Conservation (phyloP, 30 jellyfish, hydroid and myxozoan species). For the Turritopsis rubra region DNA sequence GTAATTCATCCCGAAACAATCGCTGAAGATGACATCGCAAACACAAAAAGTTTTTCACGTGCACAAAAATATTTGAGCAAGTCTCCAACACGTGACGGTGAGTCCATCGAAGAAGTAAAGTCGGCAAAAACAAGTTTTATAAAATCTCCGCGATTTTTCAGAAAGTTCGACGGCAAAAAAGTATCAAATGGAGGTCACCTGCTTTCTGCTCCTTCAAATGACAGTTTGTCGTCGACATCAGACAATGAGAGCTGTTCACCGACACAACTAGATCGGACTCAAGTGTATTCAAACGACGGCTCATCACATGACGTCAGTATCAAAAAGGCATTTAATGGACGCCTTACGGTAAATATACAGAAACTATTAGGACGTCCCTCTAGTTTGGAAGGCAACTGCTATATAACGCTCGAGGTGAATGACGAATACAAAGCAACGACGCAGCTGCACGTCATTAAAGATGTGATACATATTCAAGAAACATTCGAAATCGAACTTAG, state of each 20-base stretch:
- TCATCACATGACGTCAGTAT: conserved; percentile 33
- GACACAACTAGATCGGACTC: neutral
- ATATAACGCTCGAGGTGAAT: conserved; percentile 58
- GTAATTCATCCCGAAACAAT: conserved; percentile 2
- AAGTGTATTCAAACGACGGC: conserved; percentile 16
- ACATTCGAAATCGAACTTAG: conserved; percentile 79
- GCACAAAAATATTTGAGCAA: conserved; percentile 20
- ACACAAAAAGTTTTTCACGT: conserved; percentile 14
- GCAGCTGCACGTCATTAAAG: conserved; percentile 29
- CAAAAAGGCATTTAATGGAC: conserved; percentile 67
- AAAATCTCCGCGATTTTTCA: conserved; percentile 3
- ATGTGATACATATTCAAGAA: conserved; percentile 46
- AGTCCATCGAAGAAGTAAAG: neutral
- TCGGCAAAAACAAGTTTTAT: neutral
- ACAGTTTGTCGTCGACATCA: conserved; percentile 25
- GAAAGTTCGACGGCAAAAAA: conserved; percentile 1
- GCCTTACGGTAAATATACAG: conserved; percentile 43
- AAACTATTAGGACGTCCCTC: conserved; percentile 20
- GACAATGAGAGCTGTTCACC: conserved; percentile 5
- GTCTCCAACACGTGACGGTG: neutral
- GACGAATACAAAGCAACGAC: conserved; percentile 85
- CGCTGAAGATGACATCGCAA: neutral
- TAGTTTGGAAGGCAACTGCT: conserved; percentile 26
- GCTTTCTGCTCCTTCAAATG: conserved; percentile 15
- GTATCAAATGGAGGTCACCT: neutral